Conservation (phyloP, 1,140 invertebrate genomes). For the Drosophila tani region DNA sequence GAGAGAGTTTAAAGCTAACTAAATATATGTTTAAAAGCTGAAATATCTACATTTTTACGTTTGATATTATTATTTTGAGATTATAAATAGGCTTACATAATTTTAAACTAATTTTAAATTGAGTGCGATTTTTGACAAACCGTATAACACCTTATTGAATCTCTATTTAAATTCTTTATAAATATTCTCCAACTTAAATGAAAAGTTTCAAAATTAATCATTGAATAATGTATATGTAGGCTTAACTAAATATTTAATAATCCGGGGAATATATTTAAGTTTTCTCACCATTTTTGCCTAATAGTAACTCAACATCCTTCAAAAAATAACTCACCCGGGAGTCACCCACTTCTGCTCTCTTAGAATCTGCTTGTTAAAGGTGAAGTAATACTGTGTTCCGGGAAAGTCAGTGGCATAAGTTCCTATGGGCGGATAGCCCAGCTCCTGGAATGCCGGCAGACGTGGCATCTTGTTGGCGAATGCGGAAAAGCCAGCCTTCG, state of each 20-base stretch:
- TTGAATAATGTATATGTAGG: neutral
- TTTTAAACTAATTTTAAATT: too few relatives aligned
- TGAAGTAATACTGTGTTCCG: slow-evolving; percentile 32
- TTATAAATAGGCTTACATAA: too few relatives aligned
- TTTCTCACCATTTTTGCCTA: neutral
- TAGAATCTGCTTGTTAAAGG: slow-evolving; percentile 40
- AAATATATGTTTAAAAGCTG: neutral
- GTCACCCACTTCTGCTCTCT: slow-evolving; percentile 55
- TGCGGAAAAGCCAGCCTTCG: slow-evolving; percentile 67
- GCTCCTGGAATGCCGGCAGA: slow-evolving; percentile 24
- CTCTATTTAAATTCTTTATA: too few relatives aligned
- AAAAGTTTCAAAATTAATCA: neutral
- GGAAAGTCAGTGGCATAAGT: slow-evolving; percentile 46
- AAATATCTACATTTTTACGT: too few relatives aligned
- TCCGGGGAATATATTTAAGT: neutral
- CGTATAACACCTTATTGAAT: too few relatives aligned
- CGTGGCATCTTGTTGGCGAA: slow-evolving; percentile 71
- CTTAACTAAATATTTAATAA: neutral
- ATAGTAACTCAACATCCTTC: slow-evolving; percentile 11
- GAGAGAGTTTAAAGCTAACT: too few relatives aligned
- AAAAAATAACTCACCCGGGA: slow-evolving; percentile 55
- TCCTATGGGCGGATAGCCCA: slow-evolving; percentile 56
- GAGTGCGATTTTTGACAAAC: too few relatives aligned
- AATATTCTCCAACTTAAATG: too few relatives aligned
- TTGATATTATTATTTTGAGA: too few relatives aligned